Conservation (phyloP, 1,140 invertebrate species). For the Saccostrea cuccullata region DNA sequence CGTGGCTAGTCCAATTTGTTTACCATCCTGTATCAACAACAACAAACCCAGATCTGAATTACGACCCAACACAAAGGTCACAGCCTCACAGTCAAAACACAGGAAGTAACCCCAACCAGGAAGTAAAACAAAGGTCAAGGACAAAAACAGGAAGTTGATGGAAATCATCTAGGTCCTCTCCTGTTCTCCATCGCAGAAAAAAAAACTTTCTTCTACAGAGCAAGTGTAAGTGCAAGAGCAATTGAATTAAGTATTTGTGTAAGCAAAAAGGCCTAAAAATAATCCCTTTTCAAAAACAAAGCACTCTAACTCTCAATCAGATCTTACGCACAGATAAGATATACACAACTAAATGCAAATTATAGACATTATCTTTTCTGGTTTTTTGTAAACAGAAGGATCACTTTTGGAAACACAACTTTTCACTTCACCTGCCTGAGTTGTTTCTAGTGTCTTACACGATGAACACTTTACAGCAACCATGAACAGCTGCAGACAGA, state of each 20-base stretch:
- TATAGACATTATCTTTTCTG: not conserved
- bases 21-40: not conserved
- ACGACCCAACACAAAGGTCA: not conserved
- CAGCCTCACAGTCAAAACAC: not conserved
- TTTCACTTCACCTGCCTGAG: not conserved
- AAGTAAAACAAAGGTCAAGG: not conserved
- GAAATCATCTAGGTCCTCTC: not conserved
- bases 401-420: slow-evolving; percentile 5
- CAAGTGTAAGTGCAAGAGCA: not conserved
- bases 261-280: not conserved
- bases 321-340: not conserved
- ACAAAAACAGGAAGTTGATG: not conserved
- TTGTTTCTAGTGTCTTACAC: not conserved
- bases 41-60: not conserved
- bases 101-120: not conserved
- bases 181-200: not conserved
- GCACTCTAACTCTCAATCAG: not conserved
- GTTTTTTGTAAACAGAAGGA: not conserved
- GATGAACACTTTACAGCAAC: not conserved
- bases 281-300: not conserved
- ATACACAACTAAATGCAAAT: not conserved
- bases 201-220: not conserved
- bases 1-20: not conserved
- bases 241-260: not conserved
- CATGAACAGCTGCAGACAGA: not conserved